Base-by-base conservation (phyloP, 2,888 invertebrate species). In the Megastigmus dorsalis region DNA sequence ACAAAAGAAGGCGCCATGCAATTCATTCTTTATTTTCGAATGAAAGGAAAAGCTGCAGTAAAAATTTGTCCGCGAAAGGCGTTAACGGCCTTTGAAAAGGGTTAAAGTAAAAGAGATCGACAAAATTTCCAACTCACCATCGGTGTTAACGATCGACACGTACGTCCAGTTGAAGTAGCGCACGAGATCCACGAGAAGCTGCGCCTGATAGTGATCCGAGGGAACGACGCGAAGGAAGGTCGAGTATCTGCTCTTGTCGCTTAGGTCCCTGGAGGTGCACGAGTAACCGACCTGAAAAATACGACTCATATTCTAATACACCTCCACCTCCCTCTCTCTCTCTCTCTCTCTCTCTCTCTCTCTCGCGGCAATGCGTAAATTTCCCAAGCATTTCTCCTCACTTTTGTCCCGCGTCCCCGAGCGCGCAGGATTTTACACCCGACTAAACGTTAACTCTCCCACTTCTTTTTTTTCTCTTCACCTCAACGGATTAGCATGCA, bases 151-250 rank as follows among this genome's bases (percentile, higher is more conserved):
- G 18, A 92, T 93, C 50, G 93, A 93, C 45, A 95, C 92, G 86
- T 95, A 95, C 7, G 93, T 94, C 95, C 95, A 95, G 86, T 93
- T 93, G 88, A 92, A 92, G 75, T 90, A 89, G 75, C 89, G 89
- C 54, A 94, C 91, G 75, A 93, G 89, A 82, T 94, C 93, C 78
- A 93, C 89, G 84, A 95, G 91, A 62, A 93, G 92, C 83, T 92
- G 91, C 15, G 94, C 94, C 88, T 95, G 95, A 88, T 93, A 93
- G 80, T 91, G 91, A 88, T 95, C 95, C 0, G 93, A 93, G 10
- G 95, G 95, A 48, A 95, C 94, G 28, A 95, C 94, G 41, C 95
- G 90, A 82, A 94, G 89, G 88, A 95, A 95, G 81, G 94, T 94
- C 81, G 93, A 92, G 88, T 92, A 95, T 77, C 93, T 89, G 78